These are phyloP conservation scores for Xiphorhynchus erythropygius DNA, from an alignment of 2,797 vertebrate genomes.

Conservation along the genomic window DNA sequence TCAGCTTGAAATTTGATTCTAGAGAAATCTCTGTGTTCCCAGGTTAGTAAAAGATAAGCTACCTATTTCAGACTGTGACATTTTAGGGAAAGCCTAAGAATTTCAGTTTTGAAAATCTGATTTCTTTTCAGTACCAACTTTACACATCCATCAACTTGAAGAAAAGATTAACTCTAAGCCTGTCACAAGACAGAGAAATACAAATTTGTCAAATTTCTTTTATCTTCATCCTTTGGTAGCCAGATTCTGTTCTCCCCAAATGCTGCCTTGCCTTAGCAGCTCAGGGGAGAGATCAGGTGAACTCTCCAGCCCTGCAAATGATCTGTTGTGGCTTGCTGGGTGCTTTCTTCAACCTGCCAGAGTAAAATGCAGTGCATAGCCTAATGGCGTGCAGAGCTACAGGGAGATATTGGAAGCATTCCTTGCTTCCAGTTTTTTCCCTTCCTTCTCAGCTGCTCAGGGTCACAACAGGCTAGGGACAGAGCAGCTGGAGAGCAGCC, in stretches of 20 bases:
- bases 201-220: background rate
- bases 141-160: background rate
- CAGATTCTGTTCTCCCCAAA: background rate
- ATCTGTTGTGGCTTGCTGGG: background rate
- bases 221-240: background rate
- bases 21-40: background rate
- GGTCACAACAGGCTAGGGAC: no score
- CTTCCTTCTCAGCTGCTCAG: background rate
- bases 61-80: background rate
- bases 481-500: no score
- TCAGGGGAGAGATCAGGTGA: background rate
- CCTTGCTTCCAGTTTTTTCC: background rate
- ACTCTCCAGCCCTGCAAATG: background rate
- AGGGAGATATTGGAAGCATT: accelerated
- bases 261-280: background rate
- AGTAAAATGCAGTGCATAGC: background rate
- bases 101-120: background rate
- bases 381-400: background rate
- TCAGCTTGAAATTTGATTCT: background rate
- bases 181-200: background rate
- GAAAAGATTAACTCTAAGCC: background rate
- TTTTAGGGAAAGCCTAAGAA: background rate
- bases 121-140: background rate
- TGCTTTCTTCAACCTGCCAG: background rate
- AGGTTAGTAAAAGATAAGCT: background rate